phyloP scores from a whole-genome alignment of 2,113 vertebrate species.

The Potamarius usumacintae region DNA sequence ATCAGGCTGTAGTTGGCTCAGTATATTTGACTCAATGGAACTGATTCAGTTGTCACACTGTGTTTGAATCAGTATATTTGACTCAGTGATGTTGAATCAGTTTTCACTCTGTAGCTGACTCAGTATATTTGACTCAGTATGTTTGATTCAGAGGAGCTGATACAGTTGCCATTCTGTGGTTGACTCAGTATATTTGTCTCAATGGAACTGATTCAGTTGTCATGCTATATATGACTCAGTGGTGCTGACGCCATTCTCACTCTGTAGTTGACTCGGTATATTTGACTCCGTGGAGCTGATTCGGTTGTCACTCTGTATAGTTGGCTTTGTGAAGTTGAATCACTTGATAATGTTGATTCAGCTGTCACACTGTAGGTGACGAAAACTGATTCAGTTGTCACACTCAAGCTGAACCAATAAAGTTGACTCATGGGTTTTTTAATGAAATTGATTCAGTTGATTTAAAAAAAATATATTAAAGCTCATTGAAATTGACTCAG shows the following conservation, averaged over 20 bases:
- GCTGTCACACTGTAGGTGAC: too few relatives aligned
- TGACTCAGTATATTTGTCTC: neutral
- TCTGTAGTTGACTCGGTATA: neutral
- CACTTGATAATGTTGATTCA: too few relatives aligned
- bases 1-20: neutral
- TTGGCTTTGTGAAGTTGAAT: neutral
- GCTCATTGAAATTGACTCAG: neutral
- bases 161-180: neutral
- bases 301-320: neutral
- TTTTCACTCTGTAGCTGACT: neutral
- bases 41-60: neutral
- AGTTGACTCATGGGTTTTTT: neutral
- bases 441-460: neutral
- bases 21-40: neutral
- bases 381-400: too few relatives aligned
- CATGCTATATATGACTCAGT: neutral
- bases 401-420: neutral
- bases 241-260: neutral
- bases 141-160: neutral
- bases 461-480: neutral
- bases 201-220: neutral
- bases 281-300: neutral
- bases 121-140: neutral
- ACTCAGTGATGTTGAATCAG: neutral
- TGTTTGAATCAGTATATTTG: neutral